phyloP scores from a whole-genome alignment of 2,797 vertebrate genomes.

The Mus minutoides region DNA sequence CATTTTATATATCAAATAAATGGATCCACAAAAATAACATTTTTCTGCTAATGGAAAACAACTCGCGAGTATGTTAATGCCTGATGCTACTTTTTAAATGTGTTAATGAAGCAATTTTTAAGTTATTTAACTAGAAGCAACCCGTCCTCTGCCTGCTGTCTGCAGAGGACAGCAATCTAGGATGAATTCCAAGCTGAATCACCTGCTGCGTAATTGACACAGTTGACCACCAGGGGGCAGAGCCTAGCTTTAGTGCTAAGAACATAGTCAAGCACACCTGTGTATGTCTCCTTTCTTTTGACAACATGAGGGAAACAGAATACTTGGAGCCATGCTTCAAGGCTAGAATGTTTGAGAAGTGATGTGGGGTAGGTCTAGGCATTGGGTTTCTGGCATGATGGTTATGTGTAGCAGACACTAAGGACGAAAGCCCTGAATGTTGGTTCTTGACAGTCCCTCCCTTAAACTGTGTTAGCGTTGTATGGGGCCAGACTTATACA shows the following conservation, averaged over 20 bases:
- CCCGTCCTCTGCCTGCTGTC: neutral
- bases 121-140: neutral
- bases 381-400: neutral
- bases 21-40: neutral
- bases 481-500: neutral
- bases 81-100: neutral
- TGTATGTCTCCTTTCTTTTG: neutral
- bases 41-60: neutral
- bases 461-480: neutral
- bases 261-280: neutral
- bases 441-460: neutral
- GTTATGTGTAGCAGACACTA: neutral
- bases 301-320: neutral
- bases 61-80: neutral
- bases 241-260: constrained; percentile 12
- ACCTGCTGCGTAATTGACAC: neutral
- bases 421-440: neutral
- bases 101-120: neutral
- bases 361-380: neutral
- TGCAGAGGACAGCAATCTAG: neutral
- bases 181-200: neutral
- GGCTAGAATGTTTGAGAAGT: neutral
- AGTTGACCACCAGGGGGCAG: constrained; percentile 64
- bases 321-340: neutral
- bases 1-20: neutral